phyloP scores from a whole-genome alignment of 2,113 vertebrate species.

The Pedionomus torquatus region DNA sequence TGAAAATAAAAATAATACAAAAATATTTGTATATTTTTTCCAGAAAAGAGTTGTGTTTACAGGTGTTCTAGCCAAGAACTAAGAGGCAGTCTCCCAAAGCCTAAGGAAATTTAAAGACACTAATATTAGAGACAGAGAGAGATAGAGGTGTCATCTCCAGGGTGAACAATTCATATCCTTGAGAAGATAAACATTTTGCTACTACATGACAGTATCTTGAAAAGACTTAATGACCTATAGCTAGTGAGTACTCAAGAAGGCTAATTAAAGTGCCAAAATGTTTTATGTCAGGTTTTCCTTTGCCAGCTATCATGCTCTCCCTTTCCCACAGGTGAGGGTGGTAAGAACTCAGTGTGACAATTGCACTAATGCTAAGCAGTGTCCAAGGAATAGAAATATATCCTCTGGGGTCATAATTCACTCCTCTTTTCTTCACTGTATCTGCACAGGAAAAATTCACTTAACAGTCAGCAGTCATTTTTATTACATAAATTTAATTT shows the following conservation, averaged over 20 bases:
- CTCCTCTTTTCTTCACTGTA: not conserved
- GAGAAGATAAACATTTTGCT: not conserved
- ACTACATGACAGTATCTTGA: not conserved
- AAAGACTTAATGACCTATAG: not conserved
- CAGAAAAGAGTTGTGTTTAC: not conserved
- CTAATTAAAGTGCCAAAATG: conserved; percentile 6
- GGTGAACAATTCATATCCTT: not conserved
- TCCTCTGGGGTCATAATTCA: not conserved
- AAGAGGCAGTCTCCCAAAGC: not conserved
- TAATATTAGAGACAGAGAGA: not conserved
- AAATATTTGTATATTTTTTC: not conserved
- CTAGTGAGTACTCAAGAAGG: not conserved
- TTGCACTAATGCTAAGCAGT: not conserved
- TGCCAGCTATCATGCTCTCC: not conserved
- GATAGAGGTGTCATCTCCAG: not conserved
- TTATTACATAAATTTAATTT: not conserved
- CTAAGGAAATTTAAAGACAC: not conserved
- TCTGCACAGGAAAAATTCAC: not conserved
- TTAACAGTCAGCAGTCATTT: not conserved
- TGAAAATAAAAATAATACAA: not conserved
- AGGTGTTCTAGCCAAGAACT: not conserved
- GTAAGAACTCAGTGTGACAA: not conserved
- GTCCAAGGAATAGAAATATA: not conserved
- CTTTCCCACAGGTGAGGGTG: not conserved
- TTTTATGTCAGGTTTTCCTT: not conserved